These are phyloP conservation scores for Orius insidiosus DNA, from an alignment of 1,140 invertebrate genomes.

Conservation along the genomic window DNA sequence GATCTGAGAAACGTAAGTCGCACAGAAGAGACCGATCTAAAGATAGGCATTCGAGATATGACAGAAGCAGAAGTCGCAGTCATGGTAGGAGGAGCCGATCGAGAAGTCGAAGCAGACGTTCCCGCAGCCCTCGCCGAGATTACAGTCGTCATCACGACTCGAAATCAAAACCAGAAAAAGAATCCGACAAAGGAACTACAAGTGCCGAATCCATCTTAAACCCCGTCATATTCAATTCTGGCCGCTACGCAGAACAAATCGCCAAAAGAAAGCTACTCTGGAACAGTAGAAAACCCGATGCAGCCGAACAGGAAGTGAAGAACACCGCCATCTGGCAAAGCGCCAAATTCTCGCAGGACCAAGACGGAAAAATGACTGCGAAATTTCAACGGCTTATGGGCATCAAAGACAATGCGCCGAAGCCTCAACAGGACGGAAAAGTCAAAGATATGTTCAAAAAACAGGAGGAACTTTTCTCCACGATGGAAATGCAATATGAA, in stretches of 20 bases:
- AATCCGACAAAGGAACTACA: too few relatives aligned
- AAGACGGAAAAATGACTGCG: slow-evolving; percentile 76
- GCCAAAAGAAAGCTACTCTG: slow-evolving; percentile 46
- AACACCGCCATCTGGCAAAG: slow-evolving; percentile 52
- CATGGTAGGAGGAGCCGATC: too few relatives aligned
- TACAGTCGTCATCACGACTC: too few relatives aligned
- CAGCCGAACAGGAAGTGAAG: slow-evolving; percentile 21
- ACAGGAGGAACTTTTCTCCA: slow-evolving; percentile 78
- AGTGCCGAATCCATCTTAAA: slow-evolving; percentile 40
- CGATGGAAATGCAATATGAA: slow-evolving; percentile 88
- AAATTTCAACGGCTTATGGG: slow-evolving; percentile 94
- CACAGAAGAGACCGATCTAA: too few relatives aligned
- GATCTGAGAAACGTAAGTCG: too few relatives aligned
- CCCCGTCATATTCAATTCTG: slow-evolving; percentile 55
- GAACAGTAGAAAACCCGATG: slow-evolving; percentile 23
- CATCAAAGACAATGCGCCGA: slow-evolving; percentile 43
- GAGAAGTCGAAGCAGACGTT: too few relatives aligned
- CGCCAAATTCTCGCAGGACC: slow-evolving; percentile 69
- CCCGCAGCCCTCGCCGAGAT: too few relatives aligned
- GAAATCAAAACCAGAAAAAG: too few relatives aligned
- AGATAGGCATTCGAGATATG: too few relatives aligned
- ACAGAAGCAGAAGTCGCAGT: too few relatives aligned
- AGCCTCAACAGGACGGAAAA: background rate
- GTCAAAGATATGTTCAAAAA: slow-evolving; percentile 39
- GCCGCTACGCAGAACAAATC: slow-evolving; percentile 71